Conservation (phyloP, 2,113 vertebrate species). For the Terrapene triunguis region DNA sequence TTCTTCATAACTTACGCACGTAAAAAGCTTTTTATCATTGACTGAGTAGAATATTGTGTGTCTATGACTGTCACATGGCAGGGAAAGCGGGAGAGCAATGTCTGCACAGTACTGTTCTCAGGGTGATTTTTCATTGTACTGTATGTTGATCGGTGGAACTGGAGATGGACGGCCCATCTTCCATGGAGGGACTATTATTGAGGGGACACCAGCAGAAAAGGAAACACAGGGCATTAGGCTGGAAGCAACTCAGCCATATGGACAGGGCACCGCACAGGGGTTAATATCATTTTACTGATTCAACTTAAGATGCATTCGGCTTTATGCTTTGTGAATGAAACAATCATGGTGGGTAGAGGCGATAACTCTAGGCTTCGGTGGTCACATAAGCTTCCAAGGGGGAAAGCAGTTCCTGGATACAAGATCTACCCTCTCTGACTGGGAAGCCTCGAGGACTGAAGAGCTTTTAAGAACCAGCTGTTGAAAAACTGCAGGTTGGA, state of each 20-base stretch:
- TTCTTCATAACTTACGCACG: background rate
- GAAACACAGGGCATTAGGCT: too few species aligned
- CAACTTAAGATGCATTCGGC: too few species aligned
- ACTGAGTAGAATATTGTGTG: background rate
- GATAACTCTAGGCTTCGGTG: slow-evolving; percentile 4
- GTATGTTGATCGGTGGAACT: too few species aligned
- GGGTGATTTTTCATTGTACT: background rate
- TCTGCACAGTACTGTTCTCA: background rate
- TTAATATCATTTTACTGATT: too few species aligned
- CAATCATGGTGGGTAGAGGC: background rate
- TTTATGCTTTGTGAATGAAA: too few species aligned
- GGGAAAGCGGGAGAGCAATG: too few species aligned
- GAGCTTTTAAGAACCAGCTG: background rate
- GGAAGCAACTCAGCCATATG: too few species aligned
- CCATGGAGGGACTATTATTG: too few species aligned
- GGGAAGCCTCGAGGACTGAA: background rate
- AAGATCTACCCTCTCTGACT: accelerated
- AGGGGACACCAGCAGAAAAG: too few species aligned
- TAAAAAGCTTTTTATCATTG: background rate
- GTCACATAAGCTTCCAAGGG: background rate
- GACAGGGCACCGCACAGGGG: too few species aligned
- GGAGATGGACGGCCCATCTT: too few species aligned
- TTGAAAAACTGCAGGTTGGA: background rate
- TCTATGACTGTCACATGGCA: background rate
- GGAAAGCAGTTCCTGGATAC: background rate